Conservation (phyloP, 2,797 vertebrate species). For the Sparus aurata region DNA sequence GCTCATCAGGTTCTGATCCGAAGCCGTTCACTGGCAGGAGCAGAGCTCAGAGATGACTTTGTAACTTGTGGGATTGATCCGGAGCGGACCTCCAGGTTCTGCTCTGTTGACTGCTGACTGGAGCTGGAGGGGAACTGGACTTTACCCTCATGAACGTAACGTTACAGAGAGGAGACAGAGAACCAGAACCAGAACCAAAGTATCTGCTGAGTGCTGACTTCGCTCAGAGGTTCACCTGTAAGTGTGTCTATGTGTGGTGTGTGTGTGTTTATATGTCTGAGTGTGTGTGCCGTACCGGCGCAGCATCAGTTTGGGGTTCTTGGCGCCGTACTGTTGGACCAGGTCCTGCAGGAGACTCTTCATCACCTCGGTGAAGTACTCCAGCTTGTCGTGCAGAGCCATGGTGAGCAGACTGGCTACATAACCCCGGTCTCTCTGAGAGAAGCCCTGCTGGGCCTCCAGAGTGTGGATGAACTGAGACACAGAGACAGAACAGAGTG, state of each 20-base stretch:
- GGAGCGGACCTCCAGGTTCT: too few species aligned
- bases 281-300: conserved; percentile 83
- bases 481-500: background rate
- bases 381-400: conserved; percentile 91
- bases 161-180: too few species aligned
- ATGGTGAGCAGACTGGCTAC: conserved; percentile 92
- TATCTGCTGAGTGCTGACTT: too few species aligned
- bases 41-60: too few species aligned
- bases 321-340: conserved; percentile 90
- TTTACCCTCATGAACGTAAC: too few species aligned
- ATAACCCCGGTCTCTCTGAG: conserved; percentile 91
- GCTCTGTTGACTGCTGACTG: too few species aligned
- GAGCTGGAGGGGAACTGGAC: too few species aligned
- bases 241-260: too few species aligned
- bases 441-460: conserved; percentile 91
- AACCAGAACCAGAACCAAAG: background rate
- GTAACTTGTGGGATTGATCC: too few species aligned
- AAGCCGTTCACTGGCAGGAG: too few species aligned
- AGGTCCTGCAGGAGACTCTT: conserved; percentile 90
- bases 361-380: conserved; percentile 93
- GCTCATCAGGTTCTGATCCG: background rate
- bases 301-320: conserved; percentile 94
- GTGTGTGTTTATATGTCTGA: too few species aligned
- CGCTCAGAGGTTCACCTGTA: too few species aligned
- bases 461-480: conserved; percentile 91